Evolutionary conservation across 2,888 invertebrate genomes (phyloP).

Genomic region (Ypsolopha sequella): DNA sequence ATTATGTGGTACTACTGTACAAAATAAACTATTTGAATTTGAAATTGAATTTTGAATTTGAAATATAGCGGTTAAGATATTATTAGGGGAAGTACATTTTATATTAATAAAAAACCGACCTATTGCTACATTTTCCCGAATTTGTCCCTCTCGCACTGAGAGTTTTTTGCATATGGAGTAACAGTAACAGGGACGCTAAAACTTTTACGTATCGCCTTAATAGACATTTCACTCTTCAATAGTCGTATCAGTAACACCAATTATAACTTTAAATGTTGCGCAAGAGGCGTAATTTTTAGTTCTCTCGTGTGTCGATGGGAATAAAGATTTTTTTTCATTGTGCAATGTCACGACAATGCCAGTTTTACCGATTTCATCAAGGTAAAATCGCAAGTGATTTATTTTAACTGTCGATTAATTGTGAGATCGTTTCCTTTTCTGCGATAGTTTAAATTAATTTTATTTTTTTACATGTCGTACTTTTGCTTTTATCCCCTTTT

Average conservation of each 20-base stretch:
- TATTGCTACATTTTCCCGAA: not conserved
- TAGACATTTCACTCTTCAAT: not conserved
- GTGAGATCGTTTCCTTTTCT: too few species aligned
- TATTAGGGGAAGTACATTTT: not conserved
- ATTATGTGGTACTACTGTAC: too few species aligned
- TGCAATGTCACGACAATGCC: constrained; percentile 46
- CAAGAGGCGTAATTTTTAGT: constrained; percentile 42
- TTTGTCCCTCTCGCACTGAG: too few species aligned
- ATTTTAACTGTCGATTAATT: not conserved
- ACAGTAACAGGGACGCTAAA: too few species aligned
- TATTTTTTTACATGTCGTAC: too few species aligned
- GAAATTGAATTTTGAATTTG: too few species aligned
- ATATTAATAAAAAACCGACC: not conserved
- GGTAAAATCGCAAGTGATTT: not conserved
- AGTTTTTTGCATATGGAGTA: too few species aligned
- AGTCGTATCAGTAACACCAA: constrained; percentile 44
- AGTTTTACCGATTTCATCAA: constrained; percentile 20
- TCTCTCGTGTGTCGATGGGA: constrained; percentile 52
- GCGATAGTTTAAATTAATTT: too few species aligned
- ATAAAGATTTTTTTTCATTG: constrained; percentile 39
- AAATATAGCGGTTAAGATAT: not conserved
- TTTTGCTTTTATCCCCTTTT: too few species aligned
- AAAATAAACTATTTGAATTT: too few species aligned
- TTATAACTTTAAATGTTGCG: constrained; percentile 42
- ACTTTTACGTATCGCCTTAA: too few species aligned